These are phyloP conservation scores for Spodoptera exigua DNA, from an alignment of 2,888 invertebrate genomes.

Conservation along the genomic window DNA sequence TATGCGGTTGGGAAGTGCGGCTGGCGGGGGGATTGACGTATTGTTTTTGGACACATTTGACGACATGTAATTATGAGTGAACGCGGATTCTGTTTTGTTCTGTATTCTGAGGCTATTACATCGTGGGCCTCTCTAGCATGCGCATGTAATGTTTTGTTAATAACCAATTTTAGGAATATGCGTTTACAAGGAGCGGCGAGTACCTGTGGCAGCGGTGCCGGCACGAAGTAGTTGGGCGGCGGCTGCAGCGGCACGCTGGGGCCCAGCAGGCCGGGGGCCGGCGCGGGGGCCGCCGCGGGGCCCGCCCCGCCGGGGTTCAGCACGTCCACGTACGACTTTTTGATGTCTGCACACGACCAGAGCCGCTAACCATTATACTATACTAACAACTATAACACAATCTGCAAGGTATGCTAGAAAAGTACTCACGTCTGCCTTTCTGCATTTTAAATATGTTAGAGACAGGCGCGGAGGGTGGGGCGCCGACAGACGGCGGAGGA, in stretches of 20 bases:
- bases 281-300: slow-evolving; percentile 76
- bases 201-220: slow-evolving; percentile 51
- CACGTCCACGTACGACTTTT: slow-evolving; percentile 97
- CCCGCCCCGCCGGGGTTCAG: slow-evolving; percentile 92
- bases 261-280: slow-evolving; percentile 75
- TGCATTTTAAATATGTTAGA: slow-evolving; percentile 95
- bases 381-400: too few relatives aligned
- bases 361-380: too few relatives aligned
- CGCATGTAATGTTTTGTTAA: too few relatives aligned
- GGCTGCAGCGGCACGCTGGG: slow-evolving; percentile 77
- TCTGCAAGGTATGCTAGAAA: not conserved
- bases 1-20: too few relatives aligned
- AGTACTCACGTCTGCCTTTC: slow-evolving; percentile 92
- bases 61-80: too few relatives aligned
- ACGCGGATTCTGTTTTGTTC: too few relatives aligned
- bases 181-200: not conserved
- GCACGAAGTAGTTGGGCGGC: slow-evolving; percentile 66
- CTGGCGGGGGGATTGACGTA: too few relatives aligned
- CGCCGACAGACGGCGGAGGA: slow-evolving; percentile 45
- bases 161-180: not conserved
- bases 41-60: too few relatives aligned
- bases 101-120: too few relatives aligned
- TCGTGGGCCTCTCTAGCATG: too few relatives aligned
- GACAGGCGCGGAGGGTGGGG: slow-evolving; percentile 65
- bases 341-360: slow-evolving; percentile 89